These are phyloP conservation scores for Plodia interpunctella DNA, from an alignment of 1,140 invertebrate genomes.

Conservation along the genomic window DNA sequence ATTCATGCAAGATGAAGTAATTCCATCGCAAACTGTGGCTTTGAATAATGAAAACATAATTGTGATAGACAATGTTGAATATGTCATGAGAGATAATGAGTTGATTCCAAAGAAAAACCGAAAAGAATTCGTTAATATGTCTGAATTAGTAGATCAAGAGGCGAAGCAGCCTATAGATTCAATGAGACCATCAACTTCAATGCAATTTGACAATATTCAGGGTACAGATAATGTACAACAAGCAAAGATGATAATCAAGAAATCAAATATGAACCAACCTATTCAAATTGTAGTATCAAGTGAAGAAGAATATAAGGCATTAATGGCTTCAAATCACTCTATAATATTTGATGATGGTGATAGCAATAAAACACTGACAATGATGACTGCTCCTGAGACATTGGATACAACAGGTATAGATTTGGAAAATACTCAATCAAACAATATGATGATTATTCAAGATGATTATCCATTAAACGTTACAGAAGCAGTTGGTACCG, in stretches of 20 bases:
- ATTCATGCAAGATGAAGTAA: conserved; percentile 22
- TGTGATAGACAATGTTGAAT: conserved; percentile 77
- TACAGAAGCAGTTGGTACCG: conserved; percentile 53
- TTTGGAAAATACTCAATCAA: conserved; percentile 48
- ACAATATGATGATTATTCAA: conserved; percentile 71
- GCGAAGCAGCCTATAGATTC: conserved; percentile 27
- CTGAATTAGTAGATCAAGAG: conserved; percentile 34
- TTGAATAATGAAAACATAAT: conserved; percentile 72
- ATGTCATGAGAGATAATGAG: conserved; percentile 63
- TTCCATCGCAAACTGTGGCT: conserved; percentile 31
- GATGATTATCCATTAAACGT: conserved; percentile 67
- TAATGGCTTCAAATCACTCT: conserved; percentile 61
- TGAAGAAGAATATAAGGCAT: conserved; percentile 71
- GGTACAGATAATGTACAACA: conserved; percentile 25
- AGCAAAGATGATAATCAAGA: conserved; percentile 47
- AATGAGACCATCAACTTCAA: conserved; percentile 33
- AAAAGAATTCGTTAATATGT: conserved; percentile 39
- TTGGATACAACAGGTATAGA: conserved; percentile 42
- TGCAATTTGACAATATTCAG: conserved; percentile 39
- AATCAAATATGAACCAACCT: conserved; percentile 57
- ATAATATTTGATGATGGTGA: conserved; percentile 62
- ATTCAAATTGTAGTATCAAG: conserved; percentile 72
- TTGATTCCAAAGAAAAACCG: conserved; percentile 46
- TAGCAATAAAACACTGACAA: conserved; percentile 52
- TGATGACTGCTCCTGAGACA: conserved; percentile 40